A percentile compares a stretch with the other conserved stretches of the same genome.
Evolutionary conservation across 2,888 invertebrate genomes (phyloP).

Genomic region (Acanthacorydalis orientalis): DNA sequence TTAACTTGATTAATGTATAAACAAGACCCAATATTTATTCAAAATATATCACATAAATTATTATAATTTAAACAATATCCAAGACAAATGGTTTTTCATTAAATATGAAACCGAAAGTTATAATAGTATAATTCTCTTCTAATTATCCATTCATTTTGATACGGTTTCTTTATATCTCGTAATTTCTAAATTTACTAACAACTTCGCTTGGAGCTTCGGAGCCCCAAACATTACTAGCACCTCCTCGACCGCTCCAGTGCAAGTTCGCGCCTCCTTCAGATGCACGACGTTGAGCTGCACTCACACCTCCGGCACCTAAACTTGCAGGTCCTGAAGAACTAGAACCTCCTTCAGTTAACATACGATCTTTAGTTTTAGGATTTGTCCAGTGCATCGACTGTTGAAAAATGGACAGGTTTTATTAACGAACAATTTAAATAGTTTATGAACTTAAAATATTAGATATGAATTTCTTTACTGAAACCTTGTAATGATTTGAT

Average conservation of each 20-base stretch:
- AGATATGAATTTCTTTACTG: too few species aligned
- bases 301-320: slow-evolving; percentile 33
- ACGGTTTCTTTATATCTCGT: slow-evolving; percentile 57
- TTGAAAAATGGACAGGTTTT: slow-evolving; percentile 9
- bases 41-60: too few species aligned
- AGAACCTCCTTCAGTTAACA: slow-evolving; percentile 43
- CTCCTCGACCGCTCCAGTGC: slow-evolving; percentile 40
- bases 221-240: slow-evolving; percentile 43
- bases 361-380: slow-evolving; percentile 78
- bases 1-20: too few species aligned
- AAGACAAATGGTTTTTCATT: too few species aligned
- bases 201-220: slow-evolving; percentile 63
- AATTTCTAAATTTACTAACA: slow-evolving; percentile 77
- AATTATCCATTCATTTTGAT: too few species aligned
- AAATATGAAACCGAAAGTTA: too few species aligned
- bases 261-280: slow-evolving; percentile 79
- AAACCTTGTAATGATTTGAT: too few species aligned
- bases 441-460: too few species aligned
- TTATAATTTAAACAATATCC: too few species aligned
- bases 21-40: too few species aligned
- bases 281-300: slow-evolving; percentile 51
- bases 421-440: neutral
- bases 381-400: slow-evolving; percentile 89
- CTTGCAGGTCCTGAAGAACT: slow-evolving; percentile 33
- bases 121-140: neutral